Base-by-base conservation (phyloP, 2,113 vertebrate genomes). In the Mugil cephalus region DNA sequence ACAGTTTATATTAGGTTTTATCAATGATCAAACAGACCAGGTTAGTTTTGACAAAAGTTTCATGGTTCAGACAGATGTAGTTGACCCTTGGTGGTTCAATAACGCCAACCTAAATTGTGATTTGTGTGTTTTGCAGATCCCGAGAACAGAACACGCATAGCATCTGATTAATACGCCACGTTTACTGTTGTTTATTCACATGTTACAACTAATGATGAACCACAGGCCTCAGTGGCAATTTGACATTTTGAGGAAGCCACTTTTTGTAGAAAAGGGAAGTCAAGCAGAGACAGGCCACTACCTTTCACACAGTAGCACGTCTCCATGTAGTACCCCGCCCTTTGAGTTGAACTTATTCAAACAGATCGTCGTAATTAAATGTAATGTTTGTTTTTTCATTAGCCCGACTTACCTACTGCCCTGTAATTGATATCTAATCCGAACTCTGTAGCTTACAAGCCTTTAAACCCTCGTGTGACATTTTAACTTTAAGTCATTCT, bases 241-340 rank as follows among this genome's bases (percentile, higher is more conserved):
- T 51, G 14, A 0, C 13, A 34, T 47, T 80, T 82, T 77, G 74
- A 85, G 85, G 88, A 87, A 89, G 82, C 50, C 14, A 7, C 59
- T 30, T 52, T 60, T n/a, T 40, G 6, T 58, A 60, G 69, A 87
- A 88, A 79, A 43, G 18, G 86, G 88, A 89, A 89, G 83, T 87
- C 11, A 36, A 15, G 36, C 6, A 59, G 15, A 73, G 21, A 35
- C 30, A 11, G 15, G 13, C 4, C 11, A 5, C 24, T 30, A 30
- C 24, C 24, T 30, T 30, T 30, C 24, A 30, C 24, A 30, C 24
- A 3, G 24, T 5, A 30, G 24, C 24, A 30, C 5, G 24, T 5
- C 24, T 30, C 5, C 2, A 30, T 2, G 69, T 6, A 45, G 15
- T 0, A 14, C 53, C 66, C 14, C 72, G 0, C 55, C 82, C 72